Evolutionary conservation across 2,888 invertebrate genomes (phyloP).

Genomic region (Hipparchia semele): DNA sequence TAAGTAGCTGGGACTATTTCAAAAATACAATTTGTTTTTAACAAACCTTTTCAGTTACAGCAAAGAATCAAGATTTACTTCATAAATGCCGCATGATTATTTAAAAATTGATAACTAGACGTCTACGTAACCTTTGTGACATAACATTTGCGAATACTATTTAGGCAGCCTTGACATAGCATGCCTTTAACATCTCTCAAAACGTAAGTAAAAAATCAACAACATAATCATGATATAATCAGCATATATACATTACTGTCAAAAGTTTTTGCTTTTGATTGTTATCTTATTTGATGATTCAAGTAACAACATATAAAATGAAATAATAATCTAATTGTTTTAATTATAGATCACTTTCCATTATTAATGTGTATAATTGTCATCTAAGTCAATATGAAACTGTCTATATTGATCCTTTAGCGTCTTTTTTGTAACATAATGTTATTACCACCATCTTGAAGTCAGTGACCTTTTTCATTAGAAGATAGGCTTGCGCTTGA

Average conservation of each 20-base stretch:
- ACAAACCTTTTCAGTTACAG: not conserved
- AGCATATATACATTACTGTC: not conserved
- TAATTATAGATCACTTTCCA: no score
- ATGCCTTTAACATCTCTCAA: not conserved
- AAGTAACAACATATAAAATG: not conserved
- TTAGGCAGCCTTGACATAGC: conserved; percentile 13
- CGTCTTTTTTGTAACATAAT: no score
- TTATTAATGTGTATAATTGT: no score
- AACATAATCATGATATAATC: not conserved
- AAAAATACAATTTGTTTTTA: not conserved
- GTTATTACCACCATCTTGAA: no score
- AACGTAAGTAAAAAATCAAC: not conserved
- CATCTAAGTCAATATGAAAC: no score
- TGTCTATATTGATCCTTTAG: no score
- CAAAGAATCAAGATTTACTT: not conserved
- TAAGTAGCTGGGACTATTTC: not conserved
- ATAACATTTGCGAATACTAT: conserved; percentile 4
- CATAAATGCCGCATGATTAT: not conserved
- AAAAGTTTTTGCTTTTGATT: not conserved
- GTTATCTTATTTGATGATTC: not conserved
- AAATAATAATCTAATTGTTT: not conserved
- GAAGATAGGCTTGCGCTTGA: no score
- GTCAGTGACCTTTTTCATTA: no score
- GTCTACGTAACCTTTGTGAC: conserved; percentile 5
- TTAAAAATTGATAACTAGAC: not conserved